These are phyloP conservation scores for Aphidius gifuensis DNA, from an alignment of 1,140 invertebrate species.

Conservation along the genomic window DNA sequence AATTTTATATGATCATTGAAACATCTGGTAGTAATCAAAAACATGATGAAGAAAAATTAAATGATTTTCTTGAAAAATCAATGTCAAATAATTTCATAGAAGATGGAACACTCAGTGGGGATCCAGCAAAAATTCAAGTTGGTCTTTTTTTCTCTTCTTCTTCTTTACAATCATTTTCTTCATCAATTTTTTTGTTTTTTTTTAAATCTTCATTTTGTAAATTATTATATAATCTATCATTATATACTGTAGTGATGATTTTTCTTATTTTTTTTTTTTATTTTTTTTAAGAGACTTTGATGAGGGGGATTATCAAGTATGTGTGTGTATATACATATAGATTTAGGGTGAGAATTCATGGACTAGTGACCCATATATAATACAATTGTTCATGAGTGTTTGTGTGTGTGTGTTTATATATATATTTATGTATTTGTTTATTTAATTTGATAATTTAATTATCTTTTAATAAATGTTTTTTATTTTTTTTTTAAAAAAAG, in stretches of 20 bases:
- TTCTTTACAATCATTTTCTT: neutral
- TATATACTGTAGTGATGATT: neutral
- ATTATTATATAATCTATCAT: neutral
- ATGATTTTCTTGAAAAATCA: constrained; percentile 70
- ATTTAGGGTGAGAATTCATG: neutral
- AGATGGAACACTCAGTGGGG: constrained; percentile 82
- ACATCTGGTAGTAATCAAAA: constrained; percentile 77
- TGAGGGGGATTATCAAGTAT: too few species aligned
- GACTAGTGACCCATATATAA: neutral
- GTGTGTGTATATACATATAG: neutral
- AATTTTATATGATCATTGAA: constrained; percentile 91
- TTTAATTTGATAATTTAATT: too few species aligned
- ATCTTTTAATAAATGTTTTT: neutral
- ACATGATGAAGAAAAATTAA: constrained; percentile 88
- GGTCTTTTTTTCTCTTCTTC: constrained; percentile 5
- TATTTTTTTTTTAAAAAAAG: constrained; percentile 45
- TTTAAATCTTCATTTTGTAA: neutral
- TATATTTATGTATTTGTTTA: too few species aligned
- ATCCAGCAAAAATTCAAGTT: constrained; percentile 75
- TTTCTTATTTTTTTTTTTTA: neutral
- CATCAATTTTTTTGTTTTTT: too few species aligned
- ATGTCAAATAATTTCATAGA: constrained; percentile 69
- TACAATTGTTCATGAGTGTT: too few species aligned
- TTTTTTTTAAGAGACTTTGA: neutral
- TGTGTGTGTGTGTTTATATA: too few species aligned